phyloP scores from a whole-genome alignment of 2,113 vertebrate species.

The Gasterosteus aculeatus region DNA sequence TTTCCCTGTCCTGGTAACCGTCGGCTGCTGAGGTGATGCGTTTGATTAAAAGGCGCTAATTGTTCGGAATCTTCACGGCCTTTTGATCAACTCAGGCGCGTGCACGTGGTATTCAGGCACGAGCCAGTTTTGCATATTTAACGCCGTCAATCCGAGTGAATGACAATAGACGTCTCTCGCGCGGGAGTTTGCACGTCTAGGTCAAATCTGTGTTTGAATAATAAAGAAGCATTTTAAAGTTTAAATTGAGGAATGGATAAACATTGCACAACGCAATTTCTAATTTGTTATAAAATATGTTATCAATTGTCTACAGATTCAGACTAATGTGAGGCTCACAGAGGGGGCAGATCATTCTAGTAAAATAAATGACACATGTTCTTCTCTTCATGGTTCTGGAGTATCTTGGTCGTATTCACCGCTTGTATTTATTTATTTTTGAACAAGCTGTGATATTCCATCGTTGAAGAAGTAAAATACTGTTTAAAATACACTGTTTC shows the following conservation, averaged over 20 bases:
- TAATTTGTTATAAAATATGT: not conserved
- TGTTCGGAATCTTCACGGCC: not conserved
- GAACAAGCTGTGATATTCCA: not conserved
- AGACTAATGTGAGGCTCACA: not conserved
- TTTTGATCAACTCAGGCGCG: not conserved
- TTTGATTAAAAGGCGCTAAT: slow-evolving; percentile 7
- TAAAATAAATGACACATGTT: not conserved
- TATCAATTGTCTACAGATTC: not conserved
- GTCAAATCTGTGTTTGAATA: not conserved
- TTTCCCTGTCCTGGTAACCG: not conserved
- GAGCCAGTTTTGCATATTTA: not conserved
- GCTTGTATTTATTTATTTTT: not conserved
- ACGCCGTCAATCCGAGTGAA: not conserved
- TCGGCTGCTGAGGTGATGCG: not conserved
- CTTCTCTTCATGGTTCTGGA: not conserved
- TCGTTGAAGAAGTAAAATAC: too few species aligned
- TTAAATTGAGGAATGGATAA: not conserved
- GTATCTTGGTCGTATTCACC: not conserved
- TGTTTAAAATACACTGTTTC: not conserved
- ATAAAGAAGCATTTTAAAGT: not conserved
- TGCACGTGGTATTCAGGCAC: not conserved
- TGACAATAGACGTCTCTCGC: not conserved
- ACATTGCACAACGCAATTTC: not conserved
- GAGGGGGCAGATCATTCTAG: not conserved
- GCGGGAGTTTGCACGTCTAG: not conserved